Conservation (phyloP, 2,113 vertebrate species). For the Crotalus tigris region DNA sequence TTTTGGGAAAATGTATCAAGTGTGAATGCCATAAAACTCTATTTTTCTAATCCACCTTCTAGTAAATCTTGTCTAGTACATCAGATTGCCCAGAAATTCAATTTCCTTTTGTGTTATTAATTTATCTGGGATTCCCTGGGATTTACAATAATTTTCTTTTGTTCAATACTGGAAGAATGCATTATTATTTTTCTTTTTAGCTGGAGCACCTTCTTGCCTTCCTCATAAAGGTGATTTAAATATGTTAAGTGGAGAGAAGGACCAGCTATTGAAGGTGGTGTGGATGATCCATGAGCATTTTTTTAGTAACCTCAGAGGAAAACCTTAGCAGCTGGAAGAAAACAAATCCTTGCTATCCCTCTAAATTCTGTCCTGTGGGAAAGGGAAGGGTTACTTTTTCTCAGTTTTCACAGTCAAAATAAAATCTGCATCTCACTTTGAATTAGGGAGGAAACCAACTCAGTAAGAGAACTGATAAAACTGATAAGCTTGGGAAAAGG, state of each 20-base stretch:
- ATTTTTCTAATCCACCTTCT: background rate
- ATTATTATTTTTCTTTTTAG: background rate
- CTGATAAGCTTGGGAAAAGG: background rate
- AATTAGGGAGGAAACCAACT: background rate
- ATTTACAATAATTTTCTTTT: background rate
- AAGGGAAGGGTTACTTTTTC: background rate
- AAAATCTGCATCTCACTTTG: background rate
- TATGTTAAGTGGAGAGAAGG: background rate
- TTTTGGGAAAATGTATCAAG: background rate
- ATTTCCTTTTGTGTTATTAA: background rate
- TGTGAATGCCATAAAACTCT: background rate
- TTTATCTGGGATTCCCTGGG: background rate
- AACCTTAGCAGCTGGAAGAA: background rate
- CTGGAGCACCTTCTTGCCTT: accelerated
- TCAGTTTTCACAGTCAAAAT: background rate
- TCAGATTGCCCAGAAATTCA: background rate
- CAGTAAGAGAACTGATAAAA: background rate
- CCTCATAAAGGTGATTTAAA: accelerated
- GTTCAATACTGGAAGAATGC: accelerated
- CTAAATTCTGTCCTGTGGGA: slow-evolving; percentile 3
- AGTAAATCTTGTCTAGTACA: background rate
- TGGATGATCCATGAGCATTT: background rate
- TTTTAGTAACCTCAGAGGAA: background rate
- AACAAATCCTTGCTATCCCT: background rate
- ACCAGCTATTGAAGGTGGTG: background rate